Conservation (phyloP, 2,113 vertebrate species). For the Lipotes vexillifer region DNA sequence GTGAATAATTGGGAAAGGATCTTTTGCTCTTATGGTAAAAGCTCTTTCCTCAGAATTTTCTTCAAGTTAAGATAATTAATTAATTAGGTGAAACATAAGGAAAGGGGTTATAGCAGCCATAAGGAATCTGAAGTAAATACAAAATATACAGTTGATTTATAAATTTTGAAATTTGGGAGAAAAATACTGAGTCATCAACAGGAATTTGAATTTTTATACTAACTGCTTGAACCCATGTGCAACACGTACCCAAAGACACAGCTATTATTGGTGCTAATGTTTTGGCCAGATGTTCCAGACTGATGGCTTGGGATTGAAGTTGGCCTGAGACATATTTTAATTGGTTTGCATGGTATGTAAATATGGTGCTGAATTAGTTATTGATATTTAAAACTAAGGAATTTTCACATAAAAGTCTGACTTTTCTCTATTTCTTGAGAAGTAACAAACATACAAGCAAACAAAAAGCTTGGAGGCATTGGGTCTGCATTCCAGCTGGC, state of each 20-base stretch:
- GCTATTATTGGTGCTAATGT: neutral
- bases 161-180: neutral
- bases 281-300: neutral
- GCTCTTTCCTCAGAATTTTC: neutral
- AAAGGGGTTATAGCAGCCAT: neutral
- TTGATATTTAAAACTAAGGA: neutral
- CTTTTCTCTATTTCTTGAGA: conserved; percentile 5
- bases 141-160: neutral
- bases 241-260: neutral
- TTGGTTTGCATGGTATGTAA: neutral
- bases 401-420: neutral
- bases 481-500: neutral
- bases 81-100: neutral
- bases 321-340: neutral
- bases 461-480: neutral
- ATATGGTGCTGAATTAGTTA: neutral
- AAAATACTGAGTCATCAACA: neutral
- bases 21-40: neutral
- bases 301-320: neutral
- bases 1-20: neutral
- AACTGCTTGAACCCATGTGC: neutral
- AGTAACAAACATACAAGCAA: neutral
- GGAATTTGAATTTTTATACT: neutral
- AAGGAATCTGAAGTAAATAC: neutral
- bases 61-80: conserved; percentile 18